Evolutionary conservation across 2,113 vertebrate genomes (phyloP).

Genomic region (Scomber japonicus): DNA sequence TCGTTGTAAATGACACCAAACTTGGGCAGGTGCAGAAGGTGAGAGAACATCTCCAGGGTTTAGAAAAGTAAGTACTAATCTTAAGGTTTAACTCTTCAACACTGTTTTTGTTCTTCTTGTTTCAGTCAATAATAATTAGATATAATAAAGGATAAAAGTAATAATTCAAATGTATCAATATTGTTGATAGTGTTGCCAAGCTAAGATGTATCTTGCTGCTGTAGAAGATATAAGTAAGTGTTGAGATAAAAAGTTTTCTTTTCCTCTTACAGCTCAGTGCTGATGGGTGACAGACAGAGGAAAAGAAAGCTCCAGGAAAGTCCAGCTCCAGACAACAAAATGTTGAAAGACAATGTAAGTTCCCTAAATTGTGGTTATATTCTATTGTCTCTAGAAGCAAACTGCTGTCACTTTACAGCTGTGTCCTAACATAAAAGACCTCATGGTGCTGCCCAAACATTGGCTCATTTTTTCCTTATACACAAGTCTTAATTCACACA

Average conservation of each 20-base stretch:
- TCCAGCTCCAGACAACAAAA: constrained; percentile 89
- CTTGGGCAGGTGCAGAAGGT: constrained; percentile 95
- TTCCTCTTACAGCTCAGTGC: constrained; percentile 86
- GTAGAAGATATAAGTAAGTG: neutral
- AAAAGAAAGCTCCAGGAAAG: constrained; percentile 95
- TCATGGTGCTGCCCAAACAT: neutral
- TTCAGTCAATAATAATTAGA: neutral
- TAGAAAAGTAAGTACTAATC: constrained; percentile 93
- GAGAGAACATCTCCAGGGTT: constrained; percentile 95
- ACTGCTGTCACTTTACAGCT: neutral
- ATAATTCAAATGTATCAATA: neutral
- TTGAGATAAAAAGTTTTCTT: neutral
- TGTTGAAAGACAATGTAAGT: constrained; percentile 94
- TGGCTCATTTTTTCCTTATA: constrained; percentile 10
- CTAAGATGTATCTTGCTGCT: neutral
- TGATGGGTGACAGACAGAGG: constrained; percentile 91
- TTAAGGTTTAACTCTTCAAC: neutral
- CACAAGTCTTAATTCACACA: neutral
- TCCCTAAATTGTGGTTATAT: neutral
- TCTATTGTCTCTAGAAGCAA: constrained; percentile 2
- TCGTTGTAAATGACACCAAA: constrained; percentile 98
- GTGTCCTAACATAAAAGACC: neutral
- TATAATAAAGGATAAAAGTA: neutral
- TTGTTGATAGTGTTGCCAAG: neutral
- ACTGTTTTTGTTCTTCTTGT: neutral